Evolutionary conservation across 2,113 vertebrate species (phyloP), one percentile per base, ranked within the genome.

Genomic region (Mobula hypostoma): DNA sequence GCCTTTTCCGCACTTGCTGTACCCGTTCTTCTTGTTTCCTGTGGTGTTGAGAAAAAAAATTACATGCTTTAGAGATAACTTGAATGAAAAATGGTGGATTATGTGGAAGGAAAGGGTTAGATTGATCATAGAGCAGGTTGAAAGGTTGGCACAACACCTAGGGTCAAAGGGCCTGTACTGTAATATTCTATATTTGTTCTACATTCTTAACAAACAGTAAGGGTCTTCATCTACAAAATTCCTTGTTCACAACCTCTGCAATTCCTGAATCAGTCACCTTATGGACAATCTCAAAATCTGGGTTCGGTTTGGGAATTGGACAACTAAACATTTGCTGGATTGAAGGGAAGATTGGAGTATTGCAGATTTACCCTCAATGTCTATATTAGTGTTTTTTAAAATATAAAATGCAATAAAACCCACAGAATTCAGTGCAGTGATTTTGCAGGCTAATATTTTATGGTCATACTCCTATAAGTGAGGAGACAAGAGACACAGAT

Each of bases 11-110:
- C 29, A 98, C 98, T 94, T 98, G 97, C 56, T 96, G 96, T 29
- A 98, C 98, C 95, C 98, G 97, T 95, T 98, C 95, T 95, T 99
- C 98, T 96, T 99, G 98, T 95, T 98, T 98, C 95, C 98, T 99
- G 94, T 74, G 79, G 87, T 17, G 36, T 27, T 3, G 4, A 66
- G 63, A 29, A 66, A 7, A 74, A 63, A 15, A 83, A 0, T 48
- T 48, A 48, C 56, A 48, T 48, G 19, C 56, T 88, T 88, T 66
- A 32, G 4, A 88, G 58, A 88, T n/a, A 3, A 29, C 48, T 48
- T 48, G 48, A 4, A 48, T 48, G 48, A 48, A 48, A 48, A 48
- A 48, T 48, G 48, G 48, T 48, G 48, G 48, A 48, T 48, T 48
- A 48, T 48, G 48, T 48, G 48, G 48, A 48, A 48, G 48, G 48